Percentiles rank a stretch among this genome's conserved stretches.
phyloP scores from a whole-genome alignment of 2,888 invertebrate species.

The Dinocampus coccinellae region DNA sequence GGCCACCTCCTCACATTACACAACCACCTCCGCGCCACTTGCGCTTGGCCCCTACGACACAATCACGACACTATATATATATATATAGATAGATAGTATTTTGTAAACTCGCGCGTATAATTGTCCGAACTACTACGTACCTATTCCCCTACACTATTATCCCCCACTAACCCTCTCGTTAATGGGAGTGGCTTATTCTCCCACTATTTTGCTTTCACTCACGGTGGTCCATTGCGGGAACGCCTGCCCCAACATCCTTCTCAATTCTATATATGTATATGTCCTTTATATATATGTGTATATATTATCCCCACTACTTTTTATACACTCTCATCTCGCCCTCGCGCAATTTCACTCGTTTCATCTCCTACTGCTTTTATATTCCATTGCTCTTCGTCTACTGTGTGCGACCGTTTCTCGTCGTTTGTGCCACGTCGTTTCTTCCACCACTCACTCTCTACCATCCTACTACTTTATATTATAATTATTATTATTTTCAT shows the following conservation, averaged over 20 bases:
- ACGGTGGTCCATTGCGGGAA: constrained; percentile 41
- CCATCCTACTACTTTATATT: neutral
- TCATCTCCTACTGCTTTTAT: no score
- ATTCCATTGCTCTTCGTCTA: no score
- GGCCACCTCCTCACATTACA: constrained; percentile 20
- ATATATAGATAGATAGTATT: constrained; percentile 39
- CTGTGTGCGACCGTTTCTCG: constrained; percentile 1
- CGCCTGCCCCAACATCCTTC: constrained; percentile 43
- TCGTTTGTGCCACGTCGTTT: constrained; percentile 35
- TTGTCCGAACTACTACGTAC: constrained; percentile 52
- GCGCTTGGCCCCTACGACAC: constrained; percentile 29
- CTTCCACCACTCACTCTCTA: constrained; percentile 47
- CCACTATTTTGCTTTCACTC: constrained; percentile 30
- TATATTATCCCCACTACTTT: no score
- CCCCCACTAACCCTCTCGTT: constrained; percentile 4
- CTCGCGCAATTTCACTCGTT: no score
- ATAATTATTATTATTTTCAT: constrained; percentile 61
- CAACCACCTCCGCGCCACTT: constrained; percentile 6
- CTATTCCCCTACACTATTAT: constrained; percentile 24
- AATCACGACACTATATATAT: neutral
- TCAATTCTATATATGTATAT: no score
- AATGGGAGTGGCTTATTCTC: constrained; percentile 41
- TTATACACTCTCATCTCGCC: constrained; percentile 3
- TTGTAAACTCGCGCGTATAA: constrained; percentile 64
- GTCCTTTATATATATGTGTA: no score